Conservation (phyloP, 2,113 vertebrate species). For the Amblyornis subalaris region DNA sequence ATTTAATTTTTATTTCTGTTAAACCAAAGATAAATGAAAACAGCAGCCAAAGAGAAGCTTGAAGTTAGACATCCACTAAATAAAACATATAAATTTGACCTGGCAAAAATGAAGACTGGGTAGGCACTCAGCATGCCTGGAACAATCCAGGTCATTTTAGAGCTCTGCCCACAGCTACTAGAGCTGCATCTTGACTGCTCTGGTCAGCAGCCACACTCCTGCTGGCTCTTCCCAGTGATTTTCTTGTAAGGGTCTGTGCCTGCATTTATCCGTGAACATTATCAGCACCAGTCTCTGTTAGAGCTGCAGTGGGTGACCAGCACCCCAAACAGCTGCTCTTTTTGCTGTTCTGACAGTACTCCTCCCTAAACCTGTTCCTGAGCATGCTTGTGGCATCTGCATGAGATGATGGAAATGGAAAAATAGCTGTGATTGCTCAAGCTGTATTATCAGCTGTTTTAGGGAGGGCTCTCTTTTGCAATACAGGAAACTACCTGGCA, state of each 20-base stretch:
- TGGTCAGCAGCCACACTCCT: background rate
- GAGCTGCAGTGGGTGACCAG: background rate
- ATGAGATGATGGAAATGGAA: background rate
- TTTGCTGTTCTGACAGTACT: background rate
- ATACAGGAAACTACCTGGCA: background rate
- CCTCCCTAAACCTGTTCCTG: background rate
- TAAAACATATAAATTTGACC: background rate
- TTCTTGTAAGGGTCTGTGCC: background rate
- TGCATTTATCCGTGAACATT: background rate
- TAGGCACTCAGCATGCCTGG: background rate
- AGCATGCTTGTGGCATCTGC: background rate
- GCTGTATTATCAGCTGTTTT: background rate
- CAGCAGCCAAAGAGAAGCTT: background rate
- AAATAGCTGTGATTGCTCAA: background rate
- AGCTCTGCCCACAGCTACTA: background rate
- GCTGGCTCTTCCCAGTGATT: background rate
- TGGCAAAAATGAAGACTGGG: background rate
- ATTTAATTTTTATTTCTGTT: background rate
- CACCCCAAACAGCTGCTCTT: background rate
- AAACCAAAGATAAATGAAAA: background rate
- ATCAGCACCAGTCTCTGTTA: background rate
- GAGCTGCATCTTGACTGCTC: background rate
- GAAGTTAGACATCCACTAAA: background rate
- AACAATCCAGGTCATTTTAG: background rate
- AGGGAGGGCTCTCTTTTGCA: background rate